phyloP scores from a whole-genome alignment of 2,113 vertebrate genomes.

The Forbesichthys agassizii region DNA sequence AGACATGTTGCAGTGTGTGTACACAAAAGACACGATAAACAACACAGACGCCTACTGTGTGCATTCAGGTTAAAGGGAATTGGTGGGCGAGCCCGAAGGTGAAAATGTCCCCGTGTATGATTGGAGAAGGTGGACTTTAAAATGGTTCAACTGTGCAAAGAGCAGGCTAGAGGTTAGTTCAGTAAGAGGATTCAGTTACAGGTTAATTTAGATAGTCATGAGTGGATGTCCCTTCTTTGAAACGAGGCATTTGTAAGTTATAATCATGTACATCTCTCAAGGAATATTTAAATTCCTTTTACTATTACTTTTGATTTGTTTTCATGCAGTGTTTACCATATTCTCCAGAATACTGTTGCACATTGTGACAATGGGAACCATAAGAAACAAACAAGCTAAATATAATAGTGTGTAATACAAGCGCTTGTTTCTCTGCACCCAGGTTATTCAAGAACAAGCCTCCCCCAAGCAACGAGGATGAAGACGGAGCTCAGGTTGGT shows the following conservation, averaged over 20 bases:
- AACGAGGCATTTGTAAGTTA: constrained; percentile 83
- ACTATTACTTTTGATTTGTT: background rate
- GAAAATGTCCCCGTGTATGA: constrained; percentile 36
- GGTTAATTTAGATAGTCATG: constrained; percentile 71
- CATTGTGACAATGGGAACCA: background rate
- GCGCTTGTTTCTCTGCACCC: constrained; percentile 31
- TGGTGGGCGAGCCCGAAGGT: constrained; percentile 55
- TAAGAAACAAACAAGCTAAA: background rate
- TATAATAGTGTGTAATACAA: constrained; percentile 13
- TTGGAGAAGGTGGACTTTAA: constrained; percentile 66
- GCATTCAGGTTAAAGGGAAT: background rate
- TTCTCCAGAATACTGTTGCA: background rate
- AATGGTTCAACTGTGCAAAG: constrained; percentile 21
- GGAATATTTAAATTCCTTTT: background rate
- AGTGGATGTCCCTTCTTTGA: constrained; percentile 86
- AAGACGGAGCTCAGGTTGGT: constrained; percentile 82
- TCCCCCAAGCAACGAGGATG: constrained; percentile 69
- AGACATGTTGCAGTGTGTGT: too few relatives aligned
- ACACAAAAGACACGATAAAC: too few relatives aligned
- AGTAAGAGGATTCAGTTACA: constrained; percentile 15
- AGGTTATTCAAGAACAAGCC: constrained; percentile 79
- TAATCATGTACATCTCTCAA: background rate
- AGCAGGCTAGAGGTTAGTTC: constrained; percentile 10
- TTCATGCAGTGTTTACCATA: background rate
- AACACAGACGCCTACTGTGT: constrained; percentile 30